These are phyloP conservation scores for Ahaetulla prasina DNA, from an alignment of 2,113 vertebrate genomes.

Conservation along the genomic window DNA sequence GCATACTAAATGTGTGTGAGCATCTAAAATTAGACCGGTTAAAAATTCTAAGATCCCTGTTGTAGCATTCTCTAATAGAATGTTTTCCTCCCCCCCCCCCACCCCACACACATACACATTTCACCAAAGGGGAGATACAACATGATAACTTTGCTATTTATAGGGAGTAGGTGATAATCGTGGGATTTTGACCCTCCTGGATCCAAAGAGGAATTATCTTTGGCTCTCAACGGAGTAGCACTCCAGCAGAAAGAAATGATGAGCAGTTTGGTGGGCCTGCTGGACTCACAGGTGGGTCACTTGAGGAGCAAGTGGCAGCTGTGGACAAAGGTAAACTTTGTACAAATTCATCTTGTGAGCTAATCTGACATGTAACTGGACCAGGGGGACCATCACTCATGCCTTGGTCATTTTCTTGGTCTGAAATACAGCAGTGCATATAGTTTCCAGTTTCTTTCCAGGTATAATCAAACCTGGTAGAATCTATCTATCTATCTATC, in stretches of 20 bases:
- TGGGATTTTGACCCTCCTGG: neutral
- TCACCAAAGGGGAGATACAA: neutral
- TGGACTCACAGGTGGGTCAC: neutral
- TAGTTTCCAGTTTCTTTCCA: neutral
- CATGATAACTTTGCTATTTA: neutral
- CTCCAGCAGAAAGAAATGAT: neutral
- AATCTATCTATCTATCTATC: too few relatives aligned
- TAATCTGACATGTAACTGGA: neutral
- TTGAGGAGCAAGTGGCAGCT: neutral
- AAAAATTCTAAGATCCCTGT: neutral
- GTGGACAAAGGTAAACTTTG: neutral
- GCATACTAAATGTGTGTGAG: neutral
- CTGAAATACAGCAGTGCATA: neutral
- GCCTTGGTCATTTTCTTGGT: neutral
- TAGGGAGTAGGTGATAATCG: neutral
- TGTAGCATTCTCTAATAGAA: neutral
- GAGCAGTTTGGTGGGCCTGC: neutral
- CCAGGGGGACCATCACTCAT: neutral
- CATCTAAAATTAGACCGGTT: neutral
- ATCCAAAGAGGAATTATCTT: neutral
- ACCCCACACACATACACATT: too few relatives aligned
- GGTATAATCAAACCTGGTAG: neutral
- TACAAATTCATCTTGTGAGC: neutral
- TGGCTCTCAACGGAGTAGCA: neutral
- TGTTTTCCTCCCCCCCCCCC: neutral